phyloP scores from a whole-genome alignment of 92 coral and sea anemone species.

The Virgularia gustaviana region DNA sequence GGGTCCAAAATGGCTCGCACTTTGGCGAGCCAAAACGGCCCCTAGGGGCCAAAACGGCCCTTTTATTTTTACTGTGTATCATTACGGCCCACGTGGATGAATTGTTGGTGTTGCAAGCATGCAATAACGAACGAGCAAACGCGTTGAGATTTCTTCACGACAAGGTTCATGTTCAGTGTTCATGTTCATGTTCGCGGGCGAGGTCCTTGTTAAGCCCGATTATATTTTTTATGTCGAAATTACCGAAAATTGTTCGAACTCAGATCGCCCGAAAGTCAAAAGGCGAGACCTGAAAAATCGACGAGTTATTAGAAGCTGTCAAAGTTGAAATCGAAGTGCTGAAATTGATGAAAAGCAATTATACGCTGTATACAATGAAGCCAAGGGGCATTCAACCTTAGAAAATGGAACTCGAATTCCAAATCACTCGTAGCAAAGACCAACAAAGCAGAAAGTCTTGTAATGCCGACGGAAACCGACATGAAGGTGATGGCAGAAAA shows the following conservation, averaged over 20 bases:
- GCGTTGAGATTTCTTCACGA: not conserved
- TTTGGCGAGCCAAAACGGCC: no score
- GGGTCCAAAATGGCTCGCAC: no score
- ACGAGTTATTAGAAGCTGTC: not conserved
- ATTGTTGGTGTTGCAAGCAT: not conserved
- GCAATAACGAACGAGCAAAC: not conserved
- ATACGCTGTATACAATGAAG: no score
- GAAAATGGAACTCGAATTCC: no score
- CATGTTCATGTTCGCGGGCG: not conserved
- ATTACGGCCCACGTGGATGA: slow-evolving; percentile 7
- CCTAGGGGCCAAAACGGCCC: no score
- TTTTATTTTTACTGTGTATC: not conserved
- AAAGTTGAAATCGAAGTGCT: slow-evolving; percentile 1
- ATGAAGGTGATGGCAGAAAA: no score
- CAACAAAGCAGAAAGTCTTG: no score
- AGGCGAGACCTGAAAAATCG: not conserved
- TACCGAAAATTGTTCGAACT: not conserved
- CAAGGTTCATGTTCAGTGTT: no score
- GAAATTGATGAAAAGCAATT: no score
- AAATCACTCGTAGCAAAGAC: no score
- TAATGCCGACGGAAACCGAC: no score
- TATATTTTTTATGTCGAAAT: slow-evolving; percentile 12
- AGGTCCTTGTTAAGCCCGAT: not conserved
- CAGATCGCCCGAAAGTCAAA: slow-evolving; percentile 1
- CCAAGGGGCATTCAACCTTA: no score